Conservation (phyloP, 2,797 vertebrate species). For the Geotrypetes seraphini region DNA sequence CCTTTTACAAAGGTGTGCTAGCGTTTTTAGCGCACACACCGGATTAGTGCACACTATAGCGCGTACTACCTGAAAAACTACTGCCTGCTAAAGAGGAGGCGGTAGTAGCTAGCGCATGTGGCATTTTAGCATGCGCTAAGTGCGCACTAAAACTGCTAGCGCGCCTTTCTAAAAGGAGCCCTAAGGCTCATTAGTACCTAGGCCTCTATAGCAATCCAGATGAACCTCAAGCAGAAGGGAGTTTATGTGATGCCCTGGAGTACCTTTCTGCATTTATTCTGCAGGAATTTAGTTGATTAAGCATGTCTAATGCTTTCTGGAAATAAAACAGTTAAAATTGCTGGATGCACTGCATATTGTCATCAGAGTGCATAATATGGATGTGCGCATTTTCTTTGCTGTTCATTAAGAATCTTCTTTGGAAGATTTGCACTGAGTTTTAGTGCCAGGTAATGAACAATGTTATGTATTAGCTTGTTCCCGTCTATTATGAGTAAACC, state of each 20-base stretch:
- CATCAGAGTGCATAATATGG: background rate
- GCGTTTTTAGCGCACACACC: no score
- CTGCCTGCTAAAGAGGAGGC: no score
- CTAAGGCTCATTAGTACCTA: no score
- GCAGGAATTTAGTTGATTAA: background rate
- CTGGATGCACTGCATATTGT: background rate
- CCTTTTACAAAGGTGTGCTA: no score
- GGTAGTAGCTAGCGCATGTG: no score
- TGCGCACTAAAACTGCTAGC: no score
- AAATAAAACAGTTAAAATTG: background rate
- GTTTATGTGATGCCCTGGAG: background rate
- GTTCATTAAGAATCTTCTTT: constrained; percentile 2
- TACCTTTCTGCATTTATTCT: background rate
- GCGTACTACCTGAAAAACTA: no score
- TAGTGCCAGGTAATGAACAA: background rate
- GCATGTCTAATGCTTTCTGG: background rate
- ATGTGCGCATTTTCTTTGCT: background rate
- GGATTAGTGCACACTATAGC: no score
- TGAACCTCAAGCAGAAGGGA: background rate
- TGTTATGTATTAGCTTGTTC: background rate
- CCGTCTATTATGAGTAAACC: constrained; percentile 5
- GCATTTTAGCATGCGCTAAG: no score
- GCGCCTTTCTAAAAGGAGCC: no score
- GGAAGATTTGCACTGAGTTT: background rate
- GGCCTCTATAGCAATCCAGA: no score